Evolutionary conservation across 2,113 vertebrate species (phyloP).

Genomic region (zebrafish (Danio rerio)): GRCz12tu NC_133200.1:33083001-33083500

Average conservation of each 20-base stretch:
- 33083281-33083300: slow-evolving; percentile 38
- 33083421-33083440: too few species aligned
- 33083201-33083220: background rate
- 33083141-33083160: slow-evolving; percentile 1
- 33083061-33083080: background rate
- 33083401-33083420: too few species aligned
- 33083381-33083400: too few species aligned
- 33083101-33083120: slow-evolving; percentile 38
- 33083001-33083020: slow-evolving; percentile 51
- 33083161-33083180: background rate
- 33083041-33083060: slow-evolving; percentile 10
- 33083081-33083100: slow-evolving; percentile 3
- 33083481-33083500: too few species aligned
- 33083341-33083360: too few species aligned
- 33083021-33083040: background rate
- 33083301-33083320: too few species aligned
- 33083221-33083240: slow-evolving; percentile 16
- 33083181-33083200: background rate
- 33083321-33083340: too few species aligned
- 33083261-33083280: slow-evolving; percentile 44
- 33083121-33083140: slow-evolving; percentile 17
- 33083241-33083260: slow-evolving; percentile 6
- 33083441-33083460: too few species aligned
- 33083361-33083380: too few species aligned
- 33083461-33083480: too few species aligned